Percentiles rank a stretch among this genome's conserved stretches.
Conservation (phyloP, 2,797 vertebrate genomes). For the Aeoliscus strigatus region DNA sequence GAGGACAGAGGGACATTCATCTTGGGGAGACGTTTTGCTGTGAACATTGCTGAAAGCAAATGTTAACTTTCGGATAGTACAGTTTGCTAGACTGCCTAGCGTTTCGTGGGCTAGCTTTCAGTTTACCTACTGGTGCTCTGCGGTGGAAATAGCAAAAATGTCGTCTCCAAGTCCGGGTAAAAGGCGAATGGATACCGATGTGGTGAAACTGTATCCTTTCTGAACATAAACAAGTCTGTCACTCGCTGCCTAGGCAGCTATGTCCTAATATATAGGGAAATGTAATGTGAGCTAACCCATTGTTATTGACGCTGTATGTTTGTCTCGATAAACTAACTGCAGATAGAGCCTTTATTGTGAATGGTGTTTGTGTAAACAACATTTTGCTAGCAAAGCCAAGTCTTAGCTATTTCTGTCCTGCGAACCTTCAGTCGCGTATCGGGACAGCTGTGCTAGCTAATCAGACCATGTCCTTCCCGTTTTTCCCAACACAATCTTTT, state of each 20-base stretch:
- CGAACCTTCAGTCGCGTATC: constrained; percentile 42
- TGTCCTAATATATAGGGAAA: constrained; percentile 10
- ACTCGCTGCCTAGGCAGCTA: constrained; percentile 21
- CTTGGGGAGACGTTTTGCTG: constrained; percentile 56
- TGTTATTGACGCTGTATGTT: constrained; percentile 18
- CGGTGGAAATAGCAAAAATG: constrained; percentile 85
- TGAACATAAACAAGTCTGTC: constrained; percentile 71
- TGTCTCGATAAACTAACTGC: constrained; percentile 18
- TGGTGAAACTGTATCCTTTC: constrained; percentile 99
- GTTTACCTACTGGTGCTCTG: constrained; percentile 61
- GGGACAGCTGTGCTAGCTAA: constrained; percentile 48
- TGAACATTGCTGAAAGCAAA: constrained; percentile 63
- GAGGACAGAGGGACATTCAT: constrained; percentile 38
- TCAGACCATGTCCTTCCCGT: constrained; percentile 24
- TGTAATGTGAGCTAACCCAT: constrained; percentile 7
- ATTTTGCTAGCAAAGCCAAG: constrained; percentile 70
- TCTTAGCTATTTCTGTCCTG: constrained; percentile 65
- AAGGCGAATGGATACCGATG: constrained; percentile 97
- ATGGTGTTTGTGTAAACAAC: constrained; percentile 70
- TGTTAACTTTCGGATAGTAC: constrained; percentile 74
- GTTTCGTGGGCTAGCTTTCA: constrained; percentile 58
- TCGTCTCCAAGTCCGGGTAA: constrained; percentile 97
- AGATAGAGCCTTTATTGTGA: constrained; percentile 49
- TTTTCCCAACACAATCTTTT: constrained; percentile 13
- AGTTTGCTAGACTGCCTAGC: constrained; percentile 68